Conservation (phyloP, 2,797 vertebrate genomes). For the Streptopelia turtur region DNA sequence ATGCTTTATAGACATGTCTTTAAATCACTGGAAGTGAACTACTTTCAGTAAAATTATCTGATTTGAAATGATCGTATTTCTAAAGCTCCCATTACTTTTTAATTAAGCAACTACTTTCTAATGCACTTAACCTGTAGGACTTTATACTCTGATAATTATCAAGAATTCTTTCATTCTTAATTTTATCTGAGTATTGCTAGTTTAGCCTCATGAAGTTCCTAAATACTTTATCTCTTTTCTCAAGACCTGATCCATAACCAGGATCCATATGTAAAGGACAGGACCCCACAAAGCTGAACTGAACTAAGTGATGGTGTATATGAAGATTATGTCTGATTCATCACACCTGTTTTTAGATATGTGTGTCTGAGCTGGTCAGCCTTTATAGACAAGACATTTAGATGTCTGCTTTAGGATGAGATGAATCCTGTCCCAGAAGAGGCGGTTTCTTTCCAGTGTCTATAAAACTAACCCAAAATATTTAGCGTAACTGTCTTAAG, state of each 20-base stretch:
- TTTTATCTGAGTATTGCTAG: neutral
- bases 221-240: neutral
- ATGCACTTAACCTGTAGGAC: neutral
- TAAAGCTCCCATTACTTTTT: neutral
- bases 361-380: conserved; percentile 1
- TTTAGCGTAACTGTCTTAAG: neutral
- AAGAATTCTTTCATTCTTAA: neutral
- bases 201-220: neutral
- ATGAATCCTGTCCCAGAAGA: neutral
- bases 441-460: neutral
- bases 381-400: neutral
- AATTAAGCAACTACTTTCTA: neutral
- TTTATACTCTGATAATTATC: neutral
- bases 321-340: conserved; percentile 11
- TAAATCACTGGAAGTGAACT: neutral
- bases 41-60: neutral
- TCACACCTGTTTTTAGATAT: neutral
- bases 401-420: neutral
- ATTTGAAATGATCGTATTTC: neutral
- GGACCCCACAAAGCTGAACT: neutral
- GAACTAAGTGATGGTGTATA: neutral
- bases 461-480: neutral
- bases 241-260: neutral
- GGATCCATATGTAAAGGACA: neutral
- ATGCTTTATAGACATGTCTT: neutral